Evolutionary conservation across 2,888 invertebrate genomes (phyloP).

Genomic region (Sinelater perroti): DNA sequence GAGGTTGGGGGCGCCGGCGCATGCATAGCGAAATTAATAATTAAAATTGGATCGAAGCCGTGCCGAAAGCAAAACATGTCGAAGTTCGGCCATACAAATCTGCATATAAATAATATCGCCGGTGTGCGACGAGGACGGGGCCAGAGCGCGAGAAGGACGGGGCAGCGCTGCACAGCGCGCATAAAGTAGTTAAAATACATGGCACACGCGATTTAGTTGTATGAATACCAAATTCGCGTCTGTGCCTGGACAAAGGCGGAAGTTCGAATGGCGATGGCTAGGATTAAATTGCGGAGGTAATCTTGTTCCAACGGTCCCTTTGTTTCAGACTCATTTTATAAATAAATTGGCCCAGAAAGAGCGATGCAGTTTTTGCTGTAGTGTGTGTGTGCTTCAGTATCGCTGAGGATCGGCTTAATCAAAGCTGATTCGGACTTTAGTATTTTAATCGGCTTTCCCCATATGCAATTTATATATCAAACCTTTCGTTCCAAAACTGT

Average conservation of each 20-base stretch:
- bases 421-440: too few relatives aligned
- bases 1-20: neutral
- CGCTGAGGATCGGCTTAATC: too few relatives aligned
- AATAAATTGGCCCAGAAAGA: constrained; percentile 2
- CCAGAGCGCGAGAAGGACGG: constrained; percentile 25
- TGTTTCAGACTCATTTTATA: constrained; percentile 21
- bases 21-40: constrained; percentile 30
- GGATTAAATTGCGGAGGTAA: constrained; percentile 40
- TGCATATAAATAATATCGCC: constrained; percentile 49
- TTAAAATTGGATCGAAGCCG: constrained; percentile 40
- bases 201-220: constrained; percentile 42
- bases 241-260: constrained; percentile 47
- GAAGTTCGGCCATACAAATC: constrained; percentile 50
- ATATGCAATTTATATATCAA: too few relatives aligned
- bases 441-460: too few relatives aligned
- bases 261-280: constrained; percentile 37
- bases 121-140: constrained; percentile 20
- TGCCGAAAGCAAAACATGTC: constrained; percentile 38
- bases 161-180: neutral
- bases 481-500: too few relatives aligned
- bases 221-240: constrained; percentile 52
- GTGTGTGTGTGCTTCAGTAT: too few relatives aligned
- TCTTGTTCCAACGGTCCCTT: constrained; percentile 40
- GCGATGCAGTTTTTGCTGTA: too few relatives aligned
- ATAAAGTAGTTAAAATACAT: constrained; percentile 38